These are phyloP conservation scores for Apeira syringaria DNA, from an alignment of 2,888 invertebrate genomes.

Conservation along the genomic window DNA sequence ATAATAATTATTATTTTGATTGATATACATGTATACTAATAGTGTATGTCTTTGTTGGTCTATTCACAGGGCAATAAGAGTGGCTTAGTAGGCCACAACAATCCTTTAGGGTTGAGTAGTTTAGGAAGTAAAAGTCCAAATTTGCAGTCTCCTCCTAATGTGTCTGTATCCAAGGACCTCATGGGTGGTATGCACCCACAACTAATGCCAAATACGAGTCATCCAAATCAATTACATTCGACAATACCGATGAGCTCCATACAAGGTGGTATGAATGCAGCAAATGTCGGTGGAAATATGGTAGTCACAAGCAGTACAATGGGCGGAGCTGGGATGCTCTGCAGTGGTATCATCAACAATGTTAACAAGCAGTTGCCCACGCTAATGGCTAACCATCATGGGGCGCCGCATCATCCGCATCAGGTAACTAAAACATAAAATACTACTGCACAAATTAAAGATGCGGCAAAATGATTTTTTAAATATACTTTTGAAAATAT, in stretches of 20 bases:
- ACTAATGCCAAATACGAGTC: conserved; percentile 90
- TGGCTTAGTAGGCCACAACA: conserved; percentile 87
- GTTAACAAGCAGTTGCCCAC: conserved; percentile 89
- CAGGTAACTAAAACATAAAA: too few species aligned
- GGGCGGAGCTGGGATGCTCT: conserved; percentile 88
- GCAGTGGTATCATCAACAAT: conserved; percentile 90
- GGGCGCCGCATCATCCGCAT: conserved; percentile 73
- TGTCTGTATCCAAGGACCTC: conserved; percentile 91
- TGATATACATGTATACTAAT: conserved; percentile 46
- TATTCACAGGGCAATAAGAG: conserved; percentile 87
- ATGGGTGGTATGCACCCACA: conserved; percentile 88
- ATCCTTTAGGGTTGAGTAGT: conserved; percentile 89
- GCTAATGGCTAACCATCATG: conserved; percentile 85
- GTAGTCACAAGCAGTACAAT: conserved; percentile 91
- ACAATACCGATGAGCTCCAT: conserved; percentile 89
- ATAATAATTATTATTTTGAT: background rate
- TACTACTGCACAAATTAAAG: too few species aligned
- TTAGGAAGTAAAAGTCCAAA: conserved; percentile 93
- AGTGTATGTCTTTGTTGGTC: conserved; percentile 62
- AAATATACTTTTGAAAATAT: too few species aligned
- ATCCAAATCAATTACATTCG: conserved; percentile 82
- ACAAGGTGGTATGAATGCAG: conserved; percentile 89
- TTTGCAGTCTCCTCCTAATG: conserved; percentile 93
- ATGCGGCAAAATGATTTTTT: too few species aligned
- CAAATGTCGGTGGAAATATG: conserved; percentile 87